Evolutionary conservation across 2,113 vertebrate genomes (phyloP).

Genomic region (Pseudolaguvia tuberculata): DNA sequence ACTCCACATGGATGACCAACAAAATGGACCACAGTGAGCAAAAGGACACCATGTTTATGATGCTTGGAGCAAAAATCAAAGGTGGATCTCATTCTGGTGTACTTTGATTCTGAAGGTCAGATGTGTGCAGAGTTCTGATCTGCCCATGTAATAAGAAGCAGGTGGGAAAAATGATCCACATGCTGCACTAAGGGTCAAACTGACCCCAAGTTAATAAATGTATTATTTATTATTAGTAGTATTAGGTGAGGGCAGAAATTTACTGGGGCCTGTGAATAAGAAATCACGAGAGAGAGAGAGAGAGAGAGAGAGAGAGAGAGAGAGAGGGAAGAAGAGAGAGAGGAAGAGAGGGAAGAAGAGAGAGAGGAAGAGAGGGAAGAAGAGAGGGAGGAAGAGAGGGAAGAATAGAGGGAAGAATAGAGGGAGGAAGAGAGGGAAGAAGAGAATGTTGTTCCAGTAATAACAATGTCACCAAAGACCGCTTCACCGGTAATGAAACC

Average conservation of each 20-base stretch:
- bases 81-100: background rate
- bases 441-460: no score
- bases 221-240: no score
- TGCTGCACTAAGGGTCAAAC: constrained; percentile 23
- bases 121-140: background rate
- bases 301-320: background rate
- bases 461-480: no score
- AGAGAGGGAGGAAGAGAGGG: no score
- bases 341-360: no score
- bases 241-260: no score
- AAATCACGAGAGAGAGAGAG: background rate
- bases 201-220: no score
- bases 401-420: no score
- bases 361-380: no score
- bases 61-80: background rate
- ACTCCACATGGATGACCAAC: constrained; percentile 36
- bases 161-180: constrained; percentile 3
- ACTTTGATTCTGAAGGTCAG: background rate
- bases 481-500: no score
- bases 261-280: constrained; percentile 13
- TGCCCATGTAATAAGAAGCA: background rate
- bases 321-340: no score
- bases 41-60: background rate
- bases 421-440: no score
- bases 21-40: background rate